Base-by-base conservation (phyloP, 23 tunicate genomes). In the Halocynthia roretzi region DNA sequence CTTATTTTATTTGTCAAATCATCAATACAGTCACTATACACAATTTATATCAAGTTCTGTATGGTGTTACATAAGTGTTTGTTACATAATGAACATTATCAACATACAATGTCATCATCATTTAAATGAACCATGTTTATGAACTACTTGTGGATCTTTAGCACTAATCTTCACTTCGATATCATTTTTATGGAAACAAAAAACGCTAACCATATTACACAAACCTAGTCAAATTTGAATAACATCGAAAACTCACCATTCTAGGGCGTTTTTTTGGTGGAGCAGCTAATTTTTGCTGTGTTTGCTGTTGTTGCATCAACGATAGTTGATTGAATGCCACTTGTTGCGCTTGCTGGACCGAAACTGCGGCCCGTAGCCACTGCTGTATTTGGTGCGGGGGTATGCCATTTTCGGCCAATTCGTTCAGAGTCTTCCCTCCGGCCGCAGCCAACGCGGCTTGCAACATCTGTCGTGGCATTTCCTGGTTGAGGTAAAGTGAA, bases 271-370 rank as follows among this genome's bases (percentile, higher is more conserved):
- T 89, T 75, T 69, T 53, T 40, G 82, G 55, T 10, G 85, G 71
- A 55, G 74, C 71, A 56, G 76, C 78, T 75, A 63, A 11, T 54
- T 67, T 76, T 5, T 70, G 50, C 17, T 53, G 63, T 23, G 40
- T 78, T 51, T 89, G 96, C 6, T 62, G 69, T 17, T 87, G 82
- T 48, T 70, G 93, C 11, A 66, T 18, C 14, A 74, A 48, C 8
- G 64, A 53, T 5, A 54, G 19, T 10, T 54, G 78, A 10, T 54
- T 54, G 8, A 74, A 52, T 0, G 95, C 87, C 56, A 71, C 82
- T 8, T 66, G 82, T 15, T 85, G 70, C 88, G 80, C 74, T 68
- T 83, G 76, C 82, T 83, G 87, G 22, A 77, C 60, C 14, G 81
- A 83, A 7, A 60, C 80, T 61, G 81, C 69, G 10, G 85, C 68